Conservation (phyloP, 2,797 vertebrate species). For the Coccyzus lansbergi region DNA sequence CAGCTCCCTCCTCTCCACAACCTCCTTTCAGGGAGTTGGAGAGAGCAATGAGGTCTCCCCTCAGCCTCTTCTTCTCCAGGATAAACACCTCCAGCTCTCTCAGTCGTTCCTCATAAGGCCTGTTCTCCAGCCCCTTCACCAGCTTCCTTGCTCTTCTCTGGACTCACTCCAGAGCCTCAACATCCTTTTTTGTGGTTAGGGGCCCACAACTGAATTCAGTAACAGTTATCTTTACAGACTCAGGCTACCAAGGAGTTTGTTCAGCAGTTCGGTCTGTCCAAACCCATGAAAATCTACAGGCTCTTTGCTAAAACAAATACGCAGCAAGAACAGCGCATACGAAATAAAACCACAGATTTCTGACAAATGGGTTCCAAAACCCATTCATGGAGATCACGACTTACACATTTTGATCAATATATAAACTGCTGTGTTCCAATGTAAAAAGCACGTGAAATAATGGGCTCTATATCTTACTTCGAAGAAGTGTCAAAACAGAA, state of each 20-base stretch:
- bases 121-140: no score
- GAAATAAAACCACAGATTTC: neutral
- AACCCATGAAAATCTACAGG: neutral
- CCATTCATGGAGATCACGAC: neutral
- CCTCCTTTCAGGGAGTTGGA: no score
- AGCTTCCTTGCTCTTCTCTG: no score
- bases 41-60: no score
- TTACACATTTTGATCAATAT: neutral
- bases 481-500: slow-evolving; percentile 52
- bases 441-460: neutral
- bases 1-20: no score
- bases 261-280: neutral
- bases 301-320: neutral
- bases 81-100: no score
- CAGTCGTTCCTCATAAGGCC: no score
- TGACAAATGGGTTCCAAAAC: slow-evolving; percentile 13
- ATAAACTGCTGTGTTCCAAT: slow-evolving; percentile 24
- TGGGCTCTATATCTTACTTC: slow-evolving; percentile 5
- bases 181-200: no score
- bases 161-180: no score
- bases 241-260: neutral
- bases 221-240: neutral
- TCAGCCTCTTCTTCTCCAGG: no score
- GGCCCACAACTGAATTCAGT: no score
- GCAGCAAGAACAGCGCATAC: neutral